Conservation (phyloP, 1,140 invertebrate species). For the Drosophila burlai region DNA sequence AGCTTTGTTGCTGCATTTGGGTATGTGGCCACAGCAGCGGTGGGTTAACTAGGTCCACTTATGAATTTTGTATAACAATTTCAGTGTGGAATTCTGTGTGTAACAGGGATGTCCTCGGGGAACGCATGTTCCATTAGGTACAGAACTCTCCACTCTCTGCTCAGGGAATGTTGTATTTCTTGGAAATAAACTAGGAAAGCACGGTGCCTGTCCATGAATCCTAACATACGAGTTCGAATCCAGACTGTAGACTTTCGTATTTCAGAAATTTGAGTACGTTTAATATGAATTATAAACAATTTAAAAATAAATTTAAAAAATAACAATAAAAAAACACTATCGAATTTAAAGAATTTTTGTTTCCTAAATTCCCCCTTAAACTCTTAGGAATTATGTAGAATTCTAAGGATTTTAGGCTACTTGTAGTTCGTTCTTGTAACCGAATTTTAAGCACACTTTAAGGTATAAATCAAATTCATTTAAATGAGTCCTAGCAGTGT, state of each 20-base stretch:
- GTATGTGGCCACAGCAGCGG: constrained; percentile 9
- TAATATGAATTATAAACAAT: neutral
- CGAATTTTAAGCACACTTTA: neutral
- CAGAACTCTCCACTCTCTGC: neutral
- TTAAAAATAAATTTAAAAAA: neutral
- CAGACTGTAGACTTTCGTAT: neutral
- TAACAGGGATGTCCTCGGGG: neutral
- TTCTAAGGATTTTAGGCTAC: neutral
- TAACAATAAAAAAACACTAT: neutral
- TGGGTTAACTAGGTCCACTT: neutral
- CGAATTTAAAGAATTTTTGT: neutral
- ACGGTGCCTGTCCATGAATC: no score
- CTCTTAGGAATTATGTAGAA: neutral
- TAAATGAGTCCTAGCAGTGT: no score
- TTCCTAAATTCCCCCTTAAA: neutral
- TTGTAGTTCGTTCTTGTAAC: neutral
- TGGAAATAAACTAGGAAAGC: no score
- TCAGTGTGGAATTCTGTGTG: neutral
- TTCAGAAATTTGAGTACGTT: neutral
- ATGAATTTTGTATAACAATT: fast-evolving
- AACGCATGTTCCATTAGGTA: neutral
- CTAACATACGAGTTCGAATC: no score
- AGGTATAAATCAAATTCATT: neutral
- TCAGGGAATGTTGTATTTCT: no score
- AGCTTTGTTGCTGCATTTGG: constrained; percentile 30